These are phyloP conservation scores for Ramphastos sulfuratus DNA, from an alignment of 2,113 vertebrate genomes.

Conservation along the genomic window DNA sequence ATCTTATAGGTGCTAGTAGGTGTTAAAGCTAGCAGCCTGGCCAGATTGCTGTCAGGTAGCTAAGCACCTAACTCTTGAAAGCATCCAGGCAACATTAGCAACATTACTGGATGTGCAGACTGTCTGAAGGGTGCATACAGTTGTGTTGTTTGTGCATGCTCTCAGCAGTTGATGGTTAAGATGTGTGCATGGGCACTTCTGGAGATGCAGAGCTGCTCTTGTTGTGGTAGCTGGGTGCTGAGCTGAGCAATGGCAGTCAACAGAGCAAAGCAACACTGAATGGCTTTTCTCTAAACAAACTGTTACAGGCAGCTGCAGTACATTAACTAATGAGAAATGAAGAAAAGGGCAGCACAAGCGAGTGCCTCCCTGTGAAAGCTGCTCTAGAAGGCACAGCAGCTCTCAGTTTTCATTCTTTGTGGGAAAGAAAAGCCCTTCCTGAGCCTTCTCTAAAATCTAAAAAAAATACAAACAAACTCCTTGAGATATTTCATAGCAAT, in stretches of 20 bases:
- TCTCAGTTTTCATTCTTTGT: background rate
- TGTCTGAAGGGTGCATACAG: background rate
- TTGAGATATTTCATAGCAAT: background rate
- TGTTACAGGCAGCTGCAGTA: background rate
- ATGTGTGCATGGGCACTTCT: accelerated
- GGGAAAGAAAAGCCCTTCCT: background rate
- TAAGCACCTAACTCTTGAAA: background rate
- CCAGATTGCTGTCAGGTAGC: background rate
- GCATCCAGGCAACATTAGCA: accelerated
- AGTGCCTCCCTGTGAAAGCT: background rate
- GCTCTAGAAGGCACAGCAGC: background rate
- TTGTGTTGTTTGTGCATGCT: background rate
- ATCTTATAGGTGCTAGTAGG: background rate
- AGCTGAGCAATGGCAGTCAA: background rate
- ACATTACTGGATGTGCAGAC: accelerated
- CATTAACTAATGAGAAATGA: background rate
- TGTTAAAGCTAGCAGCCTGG: background rate
- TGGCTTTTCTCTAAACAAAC: background rate
- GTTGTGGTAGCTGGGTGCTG: background rate
- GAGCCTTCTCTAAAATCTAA: background rate
- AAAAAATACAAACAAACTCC: background rate
- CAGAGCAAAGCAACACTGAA: background rate
- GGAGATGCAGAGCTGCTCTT: accelerated
- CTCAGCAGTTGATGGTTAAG: background rate
- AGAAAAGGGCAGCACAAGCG: background rate